Evolutionary conservation across 2,888 invertebrate species (phyloP).

Genomic region (Drymonia ruficornis): DNA sequence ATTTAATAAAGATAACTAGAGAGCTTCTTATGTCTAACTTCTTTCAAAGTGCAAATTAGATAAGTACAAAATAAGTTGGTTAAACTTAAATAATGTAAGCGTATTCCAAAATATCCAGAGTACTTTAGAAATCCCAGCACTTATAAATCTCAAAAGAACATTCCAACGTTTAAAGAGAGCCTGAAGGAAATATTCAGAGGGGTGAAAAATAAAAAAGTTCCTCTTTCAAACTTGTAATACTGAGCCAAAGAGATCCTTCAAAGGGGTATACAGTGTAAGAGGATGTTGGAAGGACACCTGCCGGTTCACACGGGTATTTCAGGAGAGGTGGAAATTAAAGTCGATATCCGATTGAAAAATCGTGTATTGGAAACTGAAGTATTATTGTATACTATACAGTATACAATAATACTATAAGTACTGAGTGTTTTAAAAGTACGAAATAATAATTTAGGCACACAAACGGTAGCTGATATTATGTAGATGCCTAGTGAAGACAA

Average conservation of each 20-base stretch:
- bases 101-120: background rate
- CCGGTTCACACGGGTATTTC: conserved; percentile 52
- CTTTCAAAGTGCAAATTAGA: too few species aligned
- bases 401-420: too few species aligned
- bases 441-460: too few species aligned
- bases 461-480: too few species aligned
- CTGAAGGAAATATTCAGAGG: conserved; percentile 41
- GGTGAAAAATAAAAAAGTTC: conserved; percentile 43
- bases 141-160: conserved; percentile 38
- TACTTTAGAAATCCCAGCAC: conserved; percentile 22
- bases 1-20: too few species aligned
- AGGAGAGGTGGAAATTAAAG: conserved; percentile 44
- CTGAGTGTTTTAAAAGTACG: too few species aligned
- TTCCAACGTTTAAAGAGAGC: conserved; percentile 39
- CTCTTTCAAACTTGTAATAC: conserved; percentile 57
- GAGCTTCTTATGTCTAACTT: too few species aligned
- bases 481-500: too few species aligned
- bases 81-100: too few species aligned
- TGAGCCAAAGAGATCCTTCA: conserved; percentile 53
- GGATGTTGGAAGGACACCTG: conserved; percentile 46
- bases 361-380: conserved; percentile 32
- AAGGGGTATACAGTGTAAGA: conserved; percentile 42
- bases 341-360: conserved; percentile 51
- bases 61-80: too few species aligned
- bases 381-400: background rate